Evolutionary conservation across 2,113 vertebrate genomes (phyloP).

Genomic region (Pteropus alecto): DNA sequence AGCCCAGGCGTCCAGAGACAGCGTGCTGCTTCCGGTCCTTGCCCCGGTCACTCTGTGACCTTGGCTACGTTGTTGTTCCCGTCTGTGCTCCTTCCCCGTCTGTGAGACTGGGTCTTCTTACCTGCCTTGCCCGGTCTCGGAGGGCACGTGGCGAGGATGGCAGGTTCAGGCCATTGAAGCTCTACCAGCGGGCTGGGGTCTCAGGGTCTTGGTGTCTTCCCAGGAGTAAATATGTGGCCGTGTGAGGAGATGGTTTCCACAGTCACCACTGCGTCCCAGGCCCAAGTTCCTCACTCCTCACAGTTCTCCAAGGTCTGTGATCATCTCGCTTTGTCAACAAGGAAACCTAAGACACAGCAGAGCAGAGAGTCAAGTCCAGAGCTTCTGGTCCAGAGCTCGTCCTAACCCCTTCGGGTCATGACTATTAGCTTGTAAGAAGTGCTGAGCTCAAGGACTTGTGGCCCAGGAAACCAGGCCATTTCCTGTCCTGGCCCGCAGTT

Average conservation of each 20-base stretch:
- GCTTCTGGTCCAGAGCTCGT: not conserved
- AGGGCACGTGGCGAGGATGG: not conserved
- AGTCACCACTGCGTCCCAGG: not conserved
- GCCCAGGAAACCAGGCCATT: not conserved
- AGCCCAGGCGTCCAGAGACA: not conserved
- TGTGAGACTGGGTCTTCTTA: not conserved
- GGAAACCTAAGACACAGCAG: not conserved
- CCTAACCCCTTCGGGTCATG: not conserved
- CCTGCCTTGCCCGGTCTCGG: not conserved
- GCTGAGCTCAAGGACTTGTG: not conserved
- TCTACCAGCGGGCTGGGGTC: not conserved
- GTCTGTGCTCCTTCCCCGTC: not conserved
- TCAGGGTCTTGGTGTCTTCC: not conserved
- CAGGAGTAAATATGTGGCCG: not conserved
- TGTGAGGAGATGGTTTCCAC: not conserved
- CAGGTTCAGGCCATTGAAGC: not conserved
- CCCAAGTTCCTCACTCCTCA: not conserved
- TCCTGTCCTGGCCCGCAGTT: not conserved
- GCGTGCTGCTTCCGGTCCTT: not conserved
- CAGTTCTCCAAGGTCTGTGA: not conserved
- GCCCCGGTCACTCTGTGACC: not conserved
- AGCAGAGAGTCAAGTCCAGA: not conserved
- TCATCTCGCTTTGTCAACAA: not conserved
- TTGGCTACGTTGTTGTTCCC: not conserved
- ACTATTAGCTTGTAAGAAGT: not conserved